Evolutionary conservation across 2,797 vertebrate genomes (phyloP).

Genomic region (Tapirus indicus): DNA sequence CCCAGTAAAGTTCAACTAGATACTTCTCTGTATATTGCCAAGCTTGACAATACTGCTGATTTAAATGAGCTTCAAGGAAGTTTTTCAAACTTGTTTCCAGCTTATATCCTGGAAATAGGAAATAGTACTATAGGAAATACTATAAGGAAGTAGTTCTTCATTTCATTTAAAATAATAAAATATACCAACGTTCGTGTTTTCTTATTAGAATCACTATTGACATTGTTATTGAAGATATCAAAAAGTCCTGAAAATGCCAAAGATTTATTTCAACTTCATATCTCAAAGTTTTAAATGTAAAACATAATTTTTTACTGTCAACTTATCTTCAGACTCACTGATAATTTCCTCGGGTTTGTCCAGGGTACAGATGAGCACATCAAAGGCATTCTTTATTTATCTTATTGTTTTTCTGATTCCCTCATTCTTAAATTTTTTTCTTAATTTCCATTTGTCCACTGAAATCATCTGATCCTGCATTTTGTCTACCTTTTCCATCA

Average conservation of each 20-base stretch:
- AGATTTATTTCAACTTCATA: not conserved
- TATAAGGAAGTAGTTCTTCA: not conserved
- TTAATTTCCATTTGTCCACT: not conserved
- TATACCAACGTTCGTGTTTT: not conserved
- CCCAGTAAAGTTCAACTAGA: not conserved
- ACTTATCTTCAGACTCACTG: not conserved
- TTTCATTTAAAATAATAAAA: slow-evolving; percentile 60
- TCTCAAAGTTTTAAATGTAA: not conserved
- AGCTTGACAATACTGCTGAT: not conserved
- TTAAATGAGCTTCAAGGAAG: not conserved
- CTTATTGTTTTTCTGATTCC: not conserved
- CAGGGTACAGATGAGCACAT: not conserved
- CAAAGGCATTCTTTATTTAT: not conserved
- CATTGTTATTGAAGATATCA: not conserved
- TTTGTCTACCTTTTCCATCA: not conserved
- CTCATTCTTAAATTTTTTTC: not conserved
- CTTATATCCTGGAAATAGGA: not conserved
- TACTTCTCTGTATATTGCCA: not conserved
- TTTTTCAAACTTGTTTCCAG: not conserved
- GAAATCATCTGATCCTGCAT: not conserved
- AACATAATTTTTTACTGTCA: not conserved
- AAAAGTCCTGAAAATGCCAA: not conserved
- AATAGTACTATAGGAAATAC: not conserved
- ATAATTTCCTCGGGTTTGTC: not conserved
- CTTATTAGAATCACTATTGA: slow-evolving; percentile 15